Evolutionary conservation across 92 coral and sea anemone genomes (phyloP).

Genomic region (Siderastrea radians): DNA sequence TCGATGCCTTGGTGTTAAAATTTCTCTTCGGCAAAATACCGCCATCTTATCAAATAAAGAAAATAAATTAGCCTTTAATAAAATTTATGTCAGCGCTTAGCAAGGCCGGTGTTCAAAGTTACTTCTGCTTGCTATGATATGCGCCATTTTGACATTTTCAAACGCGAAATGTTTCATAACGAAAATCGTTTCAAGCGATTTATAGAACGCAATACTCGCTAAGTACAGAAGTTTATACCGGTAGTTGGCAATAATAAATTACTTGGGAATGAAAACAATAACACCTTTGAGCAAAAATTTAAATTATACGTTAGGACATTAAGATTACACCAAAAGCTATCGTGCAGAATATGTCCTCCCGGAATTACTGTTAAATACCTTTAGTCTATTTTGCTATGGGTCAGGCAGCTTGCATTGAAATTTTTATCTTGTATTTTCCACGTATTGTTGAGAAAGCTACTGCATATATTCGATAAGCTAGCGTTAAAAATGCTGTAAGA

Average conservation of each 20-base stretch:
- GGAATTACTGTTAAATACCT: too few relatives aligned
- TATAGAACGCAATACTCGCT: not conserved
- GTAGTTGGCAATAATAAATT: not conserved
- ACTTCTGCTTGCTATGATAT: too few relatives aligned
- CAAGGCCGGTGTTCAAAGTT: too few relatives aligned
- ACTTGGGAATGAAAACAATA: constrained; percentile 4
- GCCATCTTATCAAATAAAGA: too few relatives aligned
- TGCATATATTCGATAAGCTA: not conserved
- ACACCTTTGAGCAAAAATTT: not conserved
- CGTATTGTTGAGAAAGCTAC: not conserved
- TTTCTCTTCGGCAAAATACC: too few relatives aligned
- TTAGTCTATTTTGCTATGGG: not conserved
- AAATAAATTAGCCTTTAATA: too few relatives aligned
- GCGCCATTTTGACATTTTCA: not conserved
- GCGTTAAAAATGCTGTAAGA: not conserved
- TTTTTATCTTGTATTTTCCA: not conserved
- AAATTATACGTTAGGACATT: not conserved
- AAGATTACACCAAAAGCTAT: not conserved
- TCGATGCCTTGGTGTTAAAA: too few relatives aligned
- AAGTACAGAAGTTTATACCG: not conserved
- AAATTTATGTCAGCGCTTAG: too few relatives aligned
- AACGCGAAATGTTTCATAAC: not conserved
- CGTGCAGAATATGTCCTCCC: not conserved
- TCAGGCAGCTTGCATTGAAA: not conserved
- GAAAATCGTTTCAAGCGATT: not conserved